Percentiles rank a stretch among this genome's conserved stretches.
Evolutionary conservation across 2,113 vertebrate species (phyloP).

Genomic region (Solenodon paradoxus): DNA sequence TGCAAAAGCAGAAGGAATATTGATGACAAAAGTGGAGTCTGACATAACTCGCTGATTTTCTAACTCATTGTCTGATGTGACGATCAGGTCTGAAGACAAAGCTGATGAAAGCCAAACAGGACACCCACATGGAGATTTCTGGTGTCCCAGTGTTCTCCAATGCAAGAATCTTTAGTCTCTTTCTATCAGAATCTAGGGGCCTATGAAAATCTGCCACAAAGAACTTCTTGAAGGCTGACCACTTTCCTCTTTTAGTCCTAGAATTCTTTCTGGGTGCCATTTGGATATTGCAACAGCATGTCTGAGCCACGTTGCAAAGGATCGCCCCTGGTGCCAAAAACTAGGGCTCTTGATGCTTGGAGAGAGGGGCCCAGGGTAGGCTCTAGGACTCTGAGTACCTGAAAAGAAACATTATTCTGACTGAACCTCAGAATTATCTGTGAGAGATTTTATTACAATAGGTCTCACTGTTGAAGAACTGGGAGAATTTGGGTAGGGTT

Average conservation of each 20-base stretch:
- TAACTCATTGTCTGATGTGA: background rate
- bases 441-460: background rate
- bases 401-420: background rate
- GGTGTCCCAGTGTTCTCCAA: rapidly evolving
- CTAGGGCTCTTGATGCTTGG: background rate
- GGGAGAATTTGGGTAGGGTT: background rate
- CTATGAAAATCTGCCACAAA: background rate
- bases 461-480: background rate
- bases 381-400: background rate
- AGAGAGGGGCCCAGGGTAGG: rapidly evolving
- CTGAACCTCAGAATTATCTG: background rate
- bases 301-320: background rate
- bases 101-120: background rate
- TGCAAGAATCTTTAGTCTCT: background rate
- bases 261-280: background rate
- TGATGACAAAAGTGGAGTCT: background rate
- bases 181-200: too few relatives aligned
- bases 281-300: background rate
- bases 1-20: background rate
- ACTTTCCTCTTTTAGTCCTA: background rate
- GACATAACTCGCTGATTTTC: background rate
- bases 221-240: background rate
- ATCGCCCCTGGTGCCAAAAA: background rate
- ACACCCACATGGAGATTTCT: background rate
- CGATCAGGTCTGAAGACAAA: background rate